These are phyloP conservation scores for Cerastis leucographa DNA, from an alignment of 2,888 invertebrate genomes.

Conservation along the genomic window DNA sequence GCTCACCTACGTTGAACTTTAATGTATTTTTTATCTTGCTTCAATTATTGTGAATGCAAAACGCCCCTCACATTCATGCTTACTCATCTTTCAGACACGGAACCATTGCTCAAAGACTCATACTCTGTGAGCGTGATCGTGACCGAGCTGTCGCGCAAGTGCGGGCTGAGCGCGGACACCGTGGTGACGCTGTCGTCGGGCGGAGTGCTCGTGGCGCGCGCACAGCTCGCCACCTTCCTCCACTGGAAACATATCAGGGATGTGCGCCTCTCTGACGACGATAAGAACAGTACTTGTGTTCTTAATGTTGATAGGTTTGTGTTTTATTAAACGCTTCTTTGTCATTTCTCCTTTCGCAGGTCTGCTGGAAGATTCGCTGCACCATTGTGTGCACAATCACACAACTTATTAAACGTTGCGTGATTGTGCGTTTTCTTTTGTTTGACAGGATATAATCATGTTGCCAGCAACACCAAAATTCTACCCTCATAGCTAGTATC, in stretches of 20 bases:
- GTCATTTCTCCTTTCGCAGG: background rate
- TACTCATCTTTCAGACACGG: conserved; percentile 84
- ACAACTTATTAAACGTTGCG: too few relatives aligned
- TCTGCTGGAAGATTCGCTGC: background rate
- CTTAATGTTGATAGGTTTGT: conserved; percentile 92
- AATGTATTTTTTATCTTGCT: background rate
- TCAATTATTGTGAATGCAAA: conserved; percentile 15
- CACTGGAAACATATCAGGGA: conserved; percentile 92
- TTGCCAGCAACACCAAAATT: background rate
- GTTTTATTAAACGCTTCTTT: conserved; percentile 27
- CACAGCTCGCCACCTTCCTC: conserved; percentile 87
- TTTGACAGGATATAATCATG: background rate
- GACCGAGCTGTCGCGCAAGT: conserved; percentile 91
- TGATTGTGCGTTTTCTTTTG: background rate
- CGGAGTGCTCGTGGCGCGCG: conserved; percentile 90
- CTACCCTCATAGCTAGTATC: background rate
- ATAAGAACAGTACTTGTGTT: conserved; percentile 91
- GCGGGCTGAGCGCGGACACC: conserved; percentile 91
- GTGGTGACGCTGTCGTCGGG: conserved; percentile 88
- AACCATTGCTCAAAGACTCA: conserved; percentile 85
- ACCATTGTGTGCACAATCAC: background rate
- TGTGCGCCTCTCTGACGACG: conserved; percentile 89
- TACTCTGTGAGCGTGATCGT: conserved; percentile 92
- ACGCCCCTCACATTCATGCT: conserved; percentile 60
- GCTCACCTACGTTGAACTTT: background rate